These are phyloP conservation scores for Sphenopsis melanotis DNA, from an alignment of 2,797 vertebrate species.

Conservation along the genomic window DNA sequence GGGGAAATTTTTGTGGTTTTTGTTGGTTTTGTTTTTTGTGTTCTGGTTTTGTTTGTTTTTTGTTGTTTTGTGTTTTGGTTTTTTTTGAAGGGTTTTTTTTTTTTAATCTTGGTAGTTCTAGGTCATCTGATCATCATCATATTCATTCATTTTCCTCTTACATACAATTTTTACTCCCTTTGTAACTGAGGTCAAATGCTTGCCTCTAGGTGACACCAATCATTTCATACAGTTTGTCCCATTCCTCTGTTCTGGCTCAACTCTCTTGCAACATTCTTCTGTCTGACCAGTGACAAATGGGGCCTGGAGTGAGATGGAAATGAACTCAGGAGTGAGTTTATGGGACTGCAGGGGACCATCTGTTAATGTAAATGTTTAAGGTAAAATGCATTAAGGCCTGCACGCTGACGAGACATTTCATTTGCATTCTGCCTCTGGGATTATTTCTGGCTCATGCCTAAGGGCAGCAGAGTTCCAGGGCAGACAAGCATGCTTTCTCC, in stretches of 20 bases:
- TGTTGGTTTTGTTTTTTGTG: no score
- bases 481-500: not conserved
- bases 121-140: not conserved
- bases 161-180: not conserved
- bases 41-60: not conserved
- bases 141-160: not conserved
- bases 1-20: not conserved
- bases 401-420: slow-evolving; percentile 69
- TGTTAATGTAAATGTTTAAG: slow-evolving; percentile 82
- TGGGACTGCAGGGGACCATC: slow-evolving; percentile 74
- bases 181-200: slow-evolving; percentile 51
- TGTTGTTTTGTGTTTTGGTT: not conserved
- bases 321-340: slow-evolving; percentile 72
- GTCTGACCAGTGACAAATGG: slow-evolving; percentile 61
- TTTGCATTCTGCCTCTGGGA: slow-evolving; percentile 70
- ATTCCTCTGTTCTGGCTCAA: slow-evolving; percentile 59
- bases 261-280: slow-evolving; percentile 54
- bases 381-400: slow-evolving; percentile 69
- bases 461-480: slow-evolving; percentile 33
- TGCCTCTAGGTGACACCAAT: slow-evolving; percentile 47
- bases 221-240: slow-evolving; percentile 28
- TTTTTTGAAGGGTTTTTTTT: not conserved
- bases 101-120: not conserved
- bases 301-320: slow-evolving; percentile 66
- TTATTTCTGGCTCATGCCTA: slow-evolving; percentile 51